Conservation (phyloP, 2,113 vertebrate species). For the Riparia riparia region DNA sequence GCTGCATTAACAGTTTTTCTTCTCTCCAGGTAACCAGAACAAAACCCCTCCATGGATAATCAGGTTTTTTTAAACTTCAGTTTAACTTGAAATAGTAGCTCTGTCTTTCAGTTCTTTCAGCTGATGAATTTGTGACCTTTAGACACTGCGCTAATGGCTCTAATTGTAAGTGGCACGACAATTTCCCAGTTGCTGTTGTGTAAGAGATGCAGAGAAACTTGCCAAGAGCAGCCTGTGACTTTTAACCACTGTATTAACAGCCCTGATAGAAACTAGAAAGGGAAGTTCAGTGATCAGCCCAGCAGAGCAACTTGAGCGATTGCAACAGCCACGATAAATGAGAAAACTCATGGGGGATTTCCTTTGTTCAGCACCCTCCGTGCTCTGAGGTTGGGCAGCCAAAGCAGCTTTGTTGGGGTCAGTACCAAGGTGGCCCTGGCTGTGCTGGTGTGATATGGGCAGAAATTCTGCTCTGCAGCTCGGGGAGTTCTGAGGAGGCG, state of each 20-base stretch:
- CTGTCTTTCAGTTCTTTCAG: background rate
- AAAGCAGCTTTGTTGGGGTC: background rate
- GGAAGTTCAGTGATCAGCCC: background rate
- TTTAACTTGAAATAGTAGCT: background rate
- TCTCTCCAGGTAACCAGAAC: background rate
- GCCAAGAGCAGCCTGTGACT: background rate
- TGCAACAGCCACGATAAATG: background rate
- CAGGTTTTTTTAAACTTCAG: background rate
- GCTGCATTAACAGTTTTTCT: background rate
- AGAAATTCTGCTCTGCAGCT: background rate
- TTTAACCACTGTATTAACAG: background rate
- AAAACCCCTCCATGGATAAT: background rate
- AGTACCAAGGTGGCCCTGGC: background rate
- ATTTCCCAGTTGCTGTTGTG: background rate
- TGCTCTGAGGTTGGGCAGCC: background rate
- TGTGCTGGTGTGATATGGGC: background rate
- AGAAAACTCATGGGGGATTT: background rate
- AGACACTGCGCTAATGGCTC: background rate
- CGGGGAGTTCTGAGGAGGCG: background rate
- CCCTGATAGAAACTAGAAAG: background rate
- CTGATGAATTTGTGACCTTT: conserved; percentile 42
- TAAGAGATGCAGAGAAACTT: background rate
- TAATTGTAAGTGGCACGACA: conserved; percentile 40
- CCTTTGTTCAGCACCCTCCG: background rate
- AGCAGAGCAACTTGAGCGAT: background rate